Conservation (phyloP, 2,113 vertebrate genomes). For the Campylomormyrus numenius region DNA sequence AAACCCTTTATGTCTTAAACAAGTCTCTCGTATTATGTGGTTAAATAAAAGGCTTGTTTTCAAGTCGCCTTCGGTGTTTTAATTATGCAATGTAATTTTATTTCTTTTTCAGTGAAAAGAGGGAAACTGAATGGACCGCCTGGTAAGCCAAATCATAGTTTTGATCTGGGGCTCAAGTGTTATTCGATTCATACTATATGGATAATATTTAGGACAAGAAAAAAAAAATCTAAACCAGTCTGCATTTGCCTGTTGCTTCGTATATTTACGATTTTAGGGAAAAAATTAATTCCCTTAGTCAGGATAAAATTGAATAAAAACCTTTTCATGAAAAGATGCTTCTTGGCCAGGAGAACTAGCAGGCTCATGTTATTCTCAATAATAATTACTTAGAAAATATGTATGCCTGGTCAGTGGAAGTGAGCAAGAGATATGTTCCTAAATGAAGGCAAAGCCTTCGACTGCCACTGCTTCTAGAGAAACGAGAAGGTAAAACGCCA, state of each 20-base stretch:
- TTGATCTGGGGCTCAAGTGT: background rate
- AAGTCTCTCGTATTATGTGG: background rate
- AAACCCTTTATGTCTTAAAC: background rate
- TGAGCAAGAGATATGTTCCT: background rate
- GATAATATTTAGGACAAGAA: background rate
- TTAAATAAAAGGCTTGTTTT: background rate
- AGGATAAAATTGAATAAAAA: background rate
- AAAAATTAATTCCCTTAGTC: background rate
- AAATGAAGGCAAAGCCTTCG: background rate
- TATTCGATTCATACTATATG: background rate
- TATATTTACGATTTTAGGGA: background rate
- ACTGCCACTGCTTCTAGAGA: background rate
- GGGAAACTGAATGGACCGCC: constrained; percentile 42
- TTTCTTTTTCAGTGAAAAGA: constrained; percentile 46
- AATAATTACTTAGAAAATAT: constrained; percentile 24
- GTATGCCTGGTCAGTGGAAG: constrained; percentile 5
- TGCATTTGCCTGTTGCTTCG: background rate
- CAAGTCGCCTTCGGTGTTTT: background rate
- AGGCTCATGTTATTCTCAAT: background rate
- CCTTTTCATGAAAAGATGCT: background rate
- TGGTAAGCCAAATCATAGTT: constrained; percentile 40
- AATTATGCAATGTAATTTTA: background rate
- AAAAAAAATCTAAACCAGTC: background rate
- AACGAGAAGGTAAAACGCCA: constrained; percentile 3
- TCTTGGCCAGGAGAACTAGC: background rate